phyloP scores from a whole-genome alignment of 2,888 invertebrate genomes.

The Agapostemon virescens region DNA sequence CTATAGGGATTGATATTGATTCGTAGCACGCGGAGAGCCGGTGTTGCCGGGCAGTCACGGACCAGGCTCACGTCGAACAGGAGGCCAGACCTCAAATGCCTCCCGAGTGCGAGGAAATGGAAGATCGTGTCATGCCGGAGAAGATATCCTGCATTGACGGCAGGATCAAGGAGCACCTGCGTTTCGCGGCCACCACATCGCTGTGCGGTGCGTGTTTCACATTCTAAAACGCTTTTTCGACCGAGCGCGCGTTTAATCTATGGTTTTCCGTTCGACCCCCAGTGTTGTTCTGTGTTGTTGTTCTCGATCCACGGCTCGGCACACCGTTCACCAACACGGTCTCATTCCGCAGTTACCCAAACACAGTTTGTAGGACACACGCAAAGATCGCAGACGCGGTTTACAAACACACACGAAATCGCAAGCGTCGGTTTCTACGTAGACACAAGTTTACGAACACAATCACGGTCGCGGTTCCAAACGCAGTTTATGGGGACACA shows the following conservation, averaged over 20 bases:
- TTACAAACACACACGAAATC: no score
- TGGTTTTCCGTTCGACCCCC: background rate
- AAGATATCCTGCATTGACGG: slow-evolving; percentile 56
- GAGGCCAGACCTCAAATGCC: slow-evolving; percentile 53
- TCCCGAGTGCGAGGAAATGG: slow-evolving; percentile 56
- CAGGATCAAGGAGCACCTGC: slow-evolving; percentile 57
- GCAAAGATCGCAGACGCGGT: no score
- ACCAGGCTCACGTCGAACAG: slow-evolving; percentile 53
- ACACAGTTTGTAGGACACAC: no score
- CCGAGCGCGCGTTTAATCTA: no score
- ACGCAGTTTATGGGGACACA: no score
- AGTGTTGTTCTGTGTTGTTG: background rate
- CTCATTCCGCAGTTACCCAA: no score
- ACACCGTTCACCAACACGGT: no score
- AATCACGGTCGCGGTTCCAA: no score
- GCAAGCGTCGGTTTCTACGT: no score
- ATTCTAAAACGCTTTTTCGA: background rate
- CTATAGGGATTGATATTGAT: slow-evolving; percentile 74
- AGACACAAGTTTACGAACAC: no score
- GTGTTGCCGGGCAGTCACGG: slow-evolving; percentile 61
- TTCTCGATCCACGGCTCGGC: no score
- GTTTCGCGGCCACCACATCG: slow-evolving; percentile 36
- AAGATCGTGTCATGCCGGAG: slow-evolving; percentile 47
- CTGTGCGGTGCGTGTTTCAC: slow-evolving; percentile 60
- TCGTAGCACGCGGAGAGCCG: slow-evolving; percentile 62